A percentile compares a stretch with the other conserved stretches of the same genome.
Evolutionary conservation across 2,797 vertebrate species (phyloP).

Genomic region (Fringilla coelebs): DNA sequence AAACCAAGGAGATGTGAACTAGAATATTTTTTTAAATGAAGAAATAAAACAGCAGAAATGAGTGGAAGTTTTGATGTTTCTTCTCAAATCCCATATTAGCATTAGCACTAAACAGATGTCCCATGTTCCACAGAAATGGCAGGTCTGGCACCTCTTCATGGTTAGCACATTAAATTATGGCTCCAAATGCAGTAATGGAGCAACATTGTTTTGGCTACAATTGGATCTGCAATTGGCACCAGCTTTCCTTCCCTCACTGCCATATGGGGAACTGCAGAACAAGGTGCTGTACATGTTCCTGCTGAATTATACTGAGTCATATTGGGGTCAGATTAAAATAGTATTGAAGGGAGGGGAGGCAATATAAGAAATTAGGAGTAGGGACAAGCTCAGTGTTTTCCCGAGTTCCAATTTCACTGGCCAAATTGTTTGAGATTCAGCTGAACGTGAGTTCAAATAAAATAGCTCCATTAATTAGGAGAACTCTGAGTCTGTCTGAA

Average conservation of each 20-base stretch:
- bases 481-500: background rate
- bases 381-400: background rate
- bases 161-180: conserved; percentile 72
- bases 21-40: background rate
- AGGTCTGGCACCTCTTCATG: conserved; percentile 67
- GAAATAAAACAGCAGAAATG: background rate
- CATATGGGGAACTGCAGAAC: conserved; percentile 65
- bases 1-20: background rate
- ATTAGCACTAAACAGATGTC: conserved; percentile 70
- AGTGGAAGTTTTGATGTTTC: background rate
- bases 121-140: conserved; percentile 60
- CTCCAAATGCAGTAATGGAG: conserved; percentile 71
- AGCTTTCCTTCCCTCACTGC: conserved; percentile 53
- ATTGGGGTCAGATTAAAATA: conserved; percentile 11
- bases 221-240: conserved; percentile 69
- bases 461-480: conserved; percentile 19
- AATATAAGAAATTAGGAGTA: background rate
- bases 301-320: conserved; percentile 40
- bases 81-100: conserved; percentile 6
- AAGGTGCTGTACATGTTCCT: conserved; percentile 59
- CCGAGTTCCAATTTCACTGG: background rate
- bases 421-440: background rate
- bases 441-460: background rate
- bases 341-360: background rate
- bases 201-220: conserved; percentile 72